These are phyloP conservation scores for Ceratina japonica DNA, from an alignment of 1,140 invertebrate genomes.

Conservation along the genomic window DNA sequence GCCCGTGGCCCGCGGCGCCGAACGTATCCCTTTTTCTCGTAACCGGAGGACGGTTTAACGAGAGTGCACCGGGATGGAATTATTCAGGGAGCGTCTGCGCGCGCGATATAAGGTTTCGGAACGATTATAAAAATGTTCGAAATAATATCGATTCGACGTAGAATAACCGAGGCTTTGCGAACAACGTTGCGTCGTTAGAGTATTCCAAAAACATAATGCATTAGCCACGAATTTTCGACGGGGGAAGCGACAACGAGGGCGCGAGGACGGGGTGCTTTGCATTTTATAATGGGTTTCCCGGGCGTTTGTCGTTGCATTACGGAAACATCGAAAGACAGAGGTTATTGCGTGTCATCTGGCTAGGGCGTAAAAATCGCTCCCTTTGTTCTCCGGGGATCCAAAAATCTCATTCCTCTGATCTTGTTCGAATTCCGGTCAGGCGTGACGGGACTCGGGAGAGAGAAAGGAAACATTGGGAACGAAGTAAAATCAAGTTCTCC, in stretches of 20 bases:
- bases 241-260: background rate
- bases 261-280: slow-evolving; percentile 7
- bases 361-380: background rate
- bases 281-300: slow-evolving; percentile 17
- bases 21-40: background rate
- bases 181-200: too few species aligned
- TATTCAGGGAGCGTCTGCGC: background rate
- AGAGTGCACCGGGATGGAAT: background rate
- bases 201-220: background rate
- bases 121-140: too few species aligned
- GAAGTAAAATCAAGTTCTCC: slow-evolving; percentile 7
- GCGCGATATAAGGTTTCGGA: background rate
- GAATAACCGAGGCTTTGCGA: too few species aligned
- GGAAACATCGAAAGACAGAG: slow-evolving; percentile 6
- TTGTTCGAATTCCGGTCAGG: slow-evolving; percentile 31
- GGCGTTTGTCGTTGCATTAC: slow-evolving; percentile 26
- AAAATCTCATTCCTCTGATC: slow-evolving; percentile 35
- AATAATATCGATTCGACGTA: too few species aligned
- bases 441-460: slow-evolving; percentile 4
- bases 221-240: slow-evolving; percentile 1
- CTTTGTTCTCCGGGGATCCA: slow-evolving; percentile 21
- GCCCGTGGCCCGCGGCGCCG: background rate
- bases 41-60: background rate
- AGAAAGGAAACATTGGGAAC: background rate
- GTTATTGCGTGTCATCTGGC: slow-evolving; percentile 7